A percentile compares a stretch with the other conserved stretches of the same genome.
Conservation (phyloP, 2,113 vertebrate species). For the Chamaea fasciata region DNA sequence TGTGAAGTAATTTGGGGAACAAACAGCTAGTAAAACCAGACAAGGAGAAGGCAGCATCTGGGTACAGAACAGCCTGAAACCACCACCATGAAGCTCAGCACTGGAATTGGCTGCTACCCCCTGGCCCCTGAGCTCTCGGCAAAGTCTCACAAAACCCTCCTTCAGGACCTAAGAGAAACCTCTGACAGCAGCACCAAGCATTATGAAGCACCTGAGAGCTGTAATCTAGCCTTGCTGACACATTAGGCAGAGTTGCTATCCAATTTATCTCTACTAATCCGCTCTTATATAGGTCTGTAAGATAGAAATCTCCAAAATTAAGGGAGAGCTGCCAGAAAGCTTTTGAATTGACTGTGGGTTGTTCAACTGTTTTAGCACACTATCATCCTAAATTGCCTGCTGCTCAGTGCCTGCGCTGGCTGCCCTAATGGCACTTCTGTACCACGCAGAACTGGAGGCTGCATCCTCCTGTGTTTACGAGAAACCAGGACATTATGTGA, state of each 20-base stretch:
- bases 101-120: not conserved
- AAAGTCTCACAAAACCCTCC: not conserved
- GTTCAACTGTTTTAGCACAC: constrained; percentile 24
- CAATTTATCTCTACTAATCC: constrained; percentile 43
- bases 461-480: constrained; percentile 25
- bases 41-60: not conserved
- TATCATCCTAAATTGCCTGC: constrained; percentile 51
- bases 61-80: not conserved
- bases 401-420: not conserved
- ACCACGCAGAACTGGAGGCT: not conserved
- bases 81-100: not conserved
- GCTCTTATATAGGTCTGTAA: constrained; percentile 22
- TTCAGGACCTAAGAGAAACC: not conserved
- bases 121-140: not conserved
- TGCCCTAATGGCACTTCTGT: constrained; percentile 48
- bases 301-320: constrained; percentile 56
- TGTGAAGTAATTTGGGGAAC: accelerated
- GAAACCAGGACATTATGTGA: constrained; percentile 30
- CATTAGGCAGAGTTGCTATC: not conserved
- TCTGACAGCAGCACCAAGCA: not conserved
- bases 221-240: not conserved
- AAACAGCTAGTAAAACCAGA: accelerated
- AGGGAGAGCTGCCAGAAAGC: constrained; percentile 64
- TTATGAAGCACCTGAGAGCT: not conserved
- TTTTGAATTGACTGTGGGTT: constrained; percentile 66